Evolutionary conservation across 2,113 vertebrate genomes (phyloP).

Genomic region (Myotis yumanensis): DNA sequence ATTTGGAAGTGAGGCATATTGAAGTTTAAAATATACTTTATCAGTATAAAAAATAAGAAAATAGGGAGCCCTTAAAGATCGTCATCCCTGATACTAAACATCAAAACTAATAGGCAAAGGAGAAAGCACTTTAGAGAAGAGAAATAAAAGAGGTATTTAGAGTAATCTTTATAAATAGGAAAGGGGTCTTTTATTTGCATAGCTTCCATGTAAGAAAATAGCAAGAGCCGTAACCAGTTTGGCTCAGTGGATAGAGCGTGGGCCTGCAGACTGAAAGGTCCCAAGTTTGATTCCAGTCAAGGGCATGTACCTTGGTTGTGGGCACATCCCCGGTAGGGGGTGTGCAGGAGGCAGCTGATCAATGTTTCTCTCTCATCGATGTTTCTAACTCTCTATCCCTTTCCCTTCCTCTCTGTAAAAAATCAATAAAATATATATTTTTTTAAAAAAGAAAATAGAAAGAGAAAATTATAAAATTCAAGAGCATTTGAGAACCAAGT

Average conservation of each 20-base stretch:
- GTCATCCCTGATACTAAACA: not conserved
- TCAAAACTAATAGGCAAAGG: not conserved
- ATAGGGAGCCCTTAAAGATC: not conserved
- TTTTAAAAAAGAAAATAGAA: not conserved
- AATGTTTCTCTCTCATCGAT: too few species aligned
- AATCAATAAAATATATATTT: too few species aligned
- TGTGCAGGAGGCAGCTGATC: too few species aligned
- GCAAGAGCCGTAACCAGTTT: not conserved
- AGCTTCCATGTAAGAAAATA: constrained; percentile 13
- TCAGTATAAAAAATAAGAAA: constrained; percentile 44
- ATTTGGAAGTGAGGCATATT: not conserved
- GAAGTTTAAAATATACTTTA: constrained; percentile 44
- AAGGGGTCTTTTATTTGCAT: not conserved
- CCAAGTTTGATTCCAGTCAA: too few species aligned
- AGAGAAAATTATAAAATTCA: not conserved
- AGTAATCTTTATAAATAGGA: not conserved
- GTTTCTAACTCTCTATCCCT: too few species aligned
- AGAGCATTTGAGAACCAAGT: not conserved
- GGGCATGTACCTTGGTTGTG: too few species aligned
- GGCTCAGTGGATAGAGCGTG: too few species aligned
- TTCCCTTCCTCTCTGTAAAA: too few species aligned
- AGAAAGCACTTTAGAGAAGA: not conserved
- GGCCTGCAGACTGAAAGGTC: too few species aligned
- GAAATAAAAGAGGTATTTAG: not conserved
- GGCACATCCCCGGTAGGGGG: too few species aligned